Evolutionary conservation across 2,797 vertebrate species (phyloP).

Genomic region (Schizopygopsis pylzovi): DNA sequence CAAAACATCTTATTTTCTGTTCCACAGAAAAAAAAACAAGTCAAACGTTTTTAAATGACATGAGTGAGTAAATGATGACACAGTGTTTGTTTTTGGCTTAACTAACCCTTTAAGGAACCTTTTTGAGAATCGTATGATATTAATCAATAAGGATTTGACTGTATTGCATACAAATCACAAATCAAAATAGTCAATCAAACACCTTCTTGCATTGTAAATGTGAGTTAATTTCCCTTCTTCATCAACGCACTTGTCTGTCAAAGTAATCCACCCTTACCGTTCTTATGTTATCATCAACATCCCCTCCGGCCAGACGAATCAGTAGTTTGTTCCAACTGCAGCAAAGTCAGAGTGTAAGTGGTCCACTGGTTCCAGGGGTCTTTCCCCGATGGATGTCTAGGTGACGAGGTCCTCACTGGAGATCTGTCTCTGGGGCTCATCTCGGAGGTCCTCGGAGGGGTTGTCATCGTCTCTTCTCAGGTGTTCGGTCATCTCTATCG

Average conservation of each 20-base stretch:
- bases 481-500: too few relatives aligned
- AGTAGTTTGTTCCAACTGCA: too few relatives aligned
- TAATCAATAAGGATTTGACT: background rate
- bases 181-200: constrained; percentile 1
- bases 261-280: constrained; percentile 1
- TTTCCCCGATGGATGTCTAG: too few relatives aligned
- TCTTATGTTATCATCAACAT: background rate
- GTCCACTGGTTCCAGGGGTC: too few relatives aligned
- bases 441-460: too few relatives aligned
- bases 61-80: background rate
- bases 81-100: background rate
- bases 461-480: too few relatives aligned
- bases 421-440: too few relatives aligned
- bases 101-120: background rate
- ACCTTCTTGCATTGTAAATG: background rate
- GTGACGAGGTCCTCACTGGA: too few relatives aligned
- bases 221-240: background rate
- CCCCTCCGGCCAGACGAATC: too few relatives aligned
- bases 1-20: background rate
- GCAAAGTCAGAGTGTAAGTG: too few relatives aligned
- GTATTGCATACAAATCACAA: background rate
- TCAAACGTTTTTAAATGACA: background rate
- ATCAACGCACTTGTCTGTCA: background rate
- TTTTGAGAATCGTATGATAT: background rate
- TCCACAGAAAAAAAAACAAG: background rate